A percentile compares a stretch with the other conserved stretches of the same genome.
These are phyloP conservation scores for Sturnira hondurensis DNA, from an alignment of 2,113 vertebrate species.

Conservation along the genomic window DNA sequence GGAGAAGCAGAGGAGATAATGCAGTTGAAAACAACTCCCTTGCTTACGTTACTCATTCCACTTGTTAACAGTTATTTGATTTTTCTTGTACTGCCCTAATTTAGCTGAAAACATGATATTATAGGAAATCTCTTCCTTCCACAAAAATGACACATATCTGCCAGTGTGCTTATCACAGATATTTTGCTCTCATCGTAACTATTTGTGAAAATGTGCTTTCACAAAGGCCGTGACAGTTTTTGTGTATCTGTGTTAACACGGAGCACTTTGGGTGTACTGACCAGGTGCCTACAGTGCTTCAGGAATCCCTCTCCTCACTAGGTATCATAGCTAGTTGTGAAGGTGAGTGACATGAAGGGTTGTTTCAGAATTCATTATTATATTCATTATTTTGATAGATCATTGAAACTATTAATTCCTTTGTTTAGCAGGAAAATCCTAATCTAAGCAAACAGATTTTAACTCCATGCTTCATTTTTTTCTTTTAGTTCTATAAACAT, in stretches of 20 bases:
- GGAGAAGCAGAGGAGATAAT: background rate
- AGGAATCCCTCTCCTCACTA: background rate
- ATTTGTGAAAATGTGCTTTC: background rate
- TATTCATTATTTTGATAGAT: background rate
- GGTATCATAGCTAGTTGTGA: background rate
- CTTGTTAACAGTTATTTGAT: background rate
- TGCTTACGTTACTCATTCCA: background rate
- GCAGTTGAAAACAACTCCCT: background rate
- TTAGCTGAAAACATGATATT: background rate
- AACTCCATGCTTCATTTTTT: slow-evolving; percentile 36
- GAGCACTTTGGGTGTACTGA: background rate
- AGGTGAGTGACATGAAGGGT: background rate
- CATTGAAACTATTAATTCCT: background rate
- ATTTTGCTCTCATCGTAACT: background rate
- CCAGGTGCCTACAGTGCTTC: background rate
- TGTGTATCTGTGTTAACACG: background rate
- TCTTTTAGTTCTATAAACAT: slow-evolving; percentile 98
- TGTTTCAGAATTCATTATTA: background rate
- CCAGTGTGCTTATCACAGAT: background rate
- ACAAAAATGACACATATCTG: background rate
- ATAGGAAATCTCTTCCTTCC: background rate
- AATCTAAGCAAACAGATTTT: background rate
- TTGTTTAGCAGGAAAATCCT: background rate
- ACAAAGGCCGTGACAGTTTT: background rate
- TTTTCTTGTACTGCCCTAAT: slow-evolving; percentile 11